These are phyloP conservation scores for Eurytoma adleriae DNA, from an alignment of 2,888 invertebrate genomes.

Conservation along the genomic window DNA sequence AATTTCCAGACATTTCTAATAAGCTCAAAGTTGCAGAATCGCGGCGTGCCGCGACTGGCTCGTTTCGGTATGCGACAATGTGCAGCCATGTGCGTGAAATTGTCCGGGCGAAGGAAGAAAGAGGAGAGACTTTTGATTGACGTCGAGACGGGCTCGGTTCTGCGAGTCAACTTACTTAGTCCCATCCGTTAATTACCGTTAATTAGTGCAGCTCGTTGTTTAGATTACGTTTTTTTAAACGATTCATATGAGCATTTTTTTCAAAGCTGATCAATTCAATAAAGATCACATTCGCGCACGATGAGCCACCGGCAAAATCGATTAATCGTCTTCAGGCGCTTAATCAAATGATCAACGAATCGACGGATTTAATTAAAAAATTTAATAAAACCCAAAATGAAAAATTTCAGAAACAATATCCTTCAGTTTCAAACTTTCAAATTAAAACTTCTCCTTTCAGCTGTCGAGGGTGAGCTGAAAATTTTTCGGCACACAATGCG, in stretches of 20 bases:
- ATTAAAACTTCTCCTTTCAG: too few relatives aligned
- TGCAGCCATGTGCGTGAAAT: not conserved
- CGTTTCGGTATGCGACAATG: not conserved
- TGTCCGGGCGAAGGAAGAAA: not conserved
- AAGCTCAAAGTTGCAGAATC: conserved; percentile 13
- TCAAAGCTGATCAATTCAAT: not conserved
- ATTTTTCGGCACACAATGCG: conserved; percentile 16
- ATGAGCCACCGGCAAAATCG: too few relatives aligned
- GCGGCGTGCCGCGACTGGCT: not conserved
- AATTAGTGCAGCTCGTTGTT: conserved; percentile 44
- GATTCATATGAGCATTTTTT: conserved; percentile 22
- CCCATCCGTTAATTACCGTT: conserved; percentile 40
- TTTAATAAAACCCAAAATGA: not conserved
- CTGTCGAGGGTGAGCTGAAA: not conserved
- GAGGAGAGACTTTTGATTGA: conserved; percentile 59
- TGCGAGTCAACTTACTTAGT: conserved; percentile 21
- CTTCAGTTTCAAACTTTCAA: too few relatives aligned
- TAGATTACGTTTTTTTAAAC: conserved; percentile 47
- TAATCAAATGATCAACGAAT: not conserved
- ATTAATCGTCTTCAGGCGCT: too few relatives aligned
- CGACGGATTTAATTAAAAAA: conserved; percentile 6
- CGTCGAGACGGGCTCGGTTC: conserved; percentile 60
- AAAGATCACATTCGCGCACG: not conserved
- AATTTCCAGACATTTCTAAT: conserved; percentile 26
- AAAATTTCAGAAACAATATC: too few relatives aligned